Conservation (phyloP, 2,797 vertebrate species). For the Gallinago stenura region DNA sequence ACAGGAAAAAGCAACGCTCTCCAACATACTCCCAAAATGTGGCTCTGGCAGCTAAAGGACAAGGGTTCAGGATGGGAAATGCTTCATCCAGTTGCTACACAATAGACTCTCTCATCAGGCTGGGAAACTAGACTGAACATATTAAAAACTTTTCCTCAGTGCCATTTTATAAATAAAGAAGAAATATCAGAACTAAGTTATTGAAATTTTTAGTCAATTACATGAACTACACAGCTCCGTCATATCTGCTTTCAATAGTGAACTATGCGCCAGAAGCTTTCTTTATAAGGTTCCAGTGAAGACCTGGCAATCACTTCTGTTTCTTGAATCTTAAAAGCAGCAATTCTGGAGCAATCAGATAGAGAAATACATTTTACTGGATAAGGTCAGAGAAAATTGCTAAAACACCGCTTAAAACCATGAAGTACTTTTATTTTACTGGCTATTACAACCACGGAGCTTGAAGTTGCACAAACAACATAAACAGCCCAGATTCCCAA, state of each 20-base stretch:
- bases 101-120: background rate
- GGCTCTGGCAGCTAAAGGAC: constrained; percentile 13
- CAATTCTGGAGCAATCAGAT: background rate
- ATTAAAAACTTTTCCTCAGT: background rate
- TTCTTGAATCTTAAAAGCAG: constrained; percentile 17
- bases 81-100: background rate
- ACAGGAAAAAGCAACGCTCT: constrained; percentile 23
- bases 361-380: background rate
- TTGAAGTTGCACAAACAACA: background rate
- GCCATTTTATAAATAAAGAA: background rate
- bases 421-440: background rate
- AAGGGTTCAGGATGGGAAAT: background rate
- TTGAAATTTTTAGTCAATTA: background rate
- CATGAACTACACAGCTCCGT: background rate
- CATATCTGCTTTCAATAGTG: background rate
- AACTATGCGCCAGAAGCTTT: background rate
- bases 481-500: background rate
- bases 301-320: background rate
- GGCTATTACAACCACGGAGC: background rate
- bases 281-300: constrained; percentile 15
- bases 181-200: background rate
- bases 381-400: background rate
- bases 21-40: background rate
- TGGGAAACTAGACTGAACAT: background rate
- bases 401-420: background rate